Conservation (phyloP, 2,113 vertebrate species). For the Holacanthus passer region DNA sequence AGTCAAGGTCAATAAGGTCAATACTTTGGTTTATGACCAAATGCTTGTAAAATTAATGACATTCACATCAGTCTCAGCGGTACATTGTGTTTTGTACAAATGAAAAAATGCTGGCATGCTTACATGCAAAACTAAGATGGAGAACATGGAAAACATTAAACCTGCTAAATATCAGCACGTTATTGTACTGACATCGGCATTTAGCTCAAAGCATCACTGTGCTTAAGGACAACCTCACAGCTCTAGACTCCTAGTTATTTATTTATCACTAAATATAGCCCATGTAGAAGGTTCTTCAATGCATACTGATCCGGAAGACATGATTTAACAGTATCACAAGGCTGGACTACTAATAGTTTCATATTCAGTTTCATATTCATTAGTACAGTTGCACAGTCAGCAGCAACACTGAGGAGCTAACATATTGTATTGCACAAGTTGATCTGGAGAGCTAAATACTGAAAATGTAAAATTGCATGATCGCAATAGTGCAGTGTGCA, state of each 20-base stretch:
- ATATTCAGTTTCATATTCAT: neutral
- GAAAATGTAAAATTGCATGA: conserved; percentile 32
- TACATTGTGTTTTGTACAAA: neutral
- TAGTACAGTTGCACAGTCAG: conserved; percentile 17
- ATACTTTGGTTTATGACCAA: neutral
- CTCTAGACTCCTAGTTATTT: neutral
- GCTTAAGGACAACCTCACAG: neutral
- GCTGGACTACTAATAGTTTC: neutral
- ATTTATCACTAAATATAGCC: neutral
- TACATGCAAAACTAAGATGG: neutral
- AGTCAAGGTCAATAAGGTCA: neutral
- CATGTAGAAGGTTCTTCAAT: neutral
- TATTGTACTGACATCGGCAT: neutral
- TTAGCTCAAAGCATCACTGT: neutral
- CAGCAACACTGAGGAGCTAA: conserved; percentile 4
- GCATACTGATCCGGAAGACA: neutral
- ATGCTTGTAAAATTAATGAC: neutral
- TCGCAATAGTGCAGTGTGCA: neutral
- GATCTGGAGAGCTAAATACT: conserved; percentile 2
- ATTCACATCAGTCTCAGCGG: neutral
- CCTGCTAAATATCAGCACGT: neutral
- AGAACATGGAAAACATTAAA: neutral
- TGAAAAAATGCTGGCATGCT: neutral
- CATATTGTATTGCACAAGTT: neutral
- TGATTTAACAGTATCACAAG: neutral